These are phyloP conservation scores for Norana najaformis DNA, from an alignment of 2,888 invertebrate genomes.

Conservation along the genomic window DNA sequence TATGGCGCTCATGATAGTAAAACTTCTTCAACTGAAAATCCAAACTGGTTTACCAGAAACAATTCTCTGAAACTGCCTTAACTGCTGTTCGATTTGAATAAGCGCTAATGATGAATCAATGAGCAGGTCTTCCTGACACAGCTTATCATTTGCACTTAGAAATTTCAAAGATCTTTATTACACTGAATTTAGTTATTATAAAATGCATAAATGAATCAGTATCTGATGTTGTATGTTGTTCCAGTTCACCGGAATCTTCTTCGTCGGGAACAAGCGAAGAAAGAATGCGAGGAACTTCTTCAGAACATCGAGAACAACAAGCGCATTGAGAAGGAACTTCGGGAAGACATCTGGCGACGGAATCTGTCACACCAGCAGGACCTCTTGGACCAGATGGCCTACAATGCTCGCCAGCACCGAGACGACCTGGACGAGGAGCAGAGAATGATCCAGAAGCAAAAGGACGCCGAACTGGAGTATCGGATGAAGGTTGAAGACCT, in stretches of 20 bases:
- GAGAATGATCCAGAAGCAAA: conserved; percentile 49
- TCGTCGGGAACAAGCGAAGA: conserved; percentile 49
- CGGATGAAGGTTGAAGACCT: conserved; percentile 53
- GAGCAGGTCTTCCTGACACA: too few species aligned
- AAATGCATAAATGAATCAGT: not conserved
- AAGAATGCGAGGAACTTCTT: conserved; percentile 51
- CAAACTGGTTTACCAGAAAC: too few species aligned
- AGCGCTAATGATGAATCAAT: too few species aligned
- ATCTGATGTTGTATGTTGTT: conserved; percentile 5
- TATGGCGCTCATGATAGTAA: not conserved
- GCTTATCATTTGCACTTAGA: too few species aligned
- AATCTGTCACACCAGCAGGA: conserved; percentile 54
- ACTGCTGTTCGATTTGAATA: too few species aligned
- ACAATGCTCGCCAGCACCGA: conserved; percentile 51
- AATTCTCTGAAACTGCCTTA: too few species aligned
- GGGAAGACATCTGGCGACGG: conserved; percentile 46
- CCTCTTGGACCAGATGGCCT: conserved; percentile 56
- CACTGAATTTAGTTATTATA: too few species aligned
- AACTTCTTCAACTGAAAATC: not conserved
- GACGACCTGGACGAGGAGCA: conserved; percentile 46
- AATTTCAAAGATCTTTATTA: too few species aligned
- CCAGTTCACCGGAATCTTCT: conserved; percentile 53
- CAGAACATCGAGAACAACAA: conserved; percentile 55
- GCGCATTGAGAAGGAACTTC: conserved; percentile 51
- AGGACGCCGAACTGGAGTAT: conserved; percentile 59